A percentile compares a stretch with the other conserved stretches of the same genome.
phyloP scores from a whole-genome alignment of 2,113 vertebrate genomes.

The Chaetodon trifascialis region DNA sequence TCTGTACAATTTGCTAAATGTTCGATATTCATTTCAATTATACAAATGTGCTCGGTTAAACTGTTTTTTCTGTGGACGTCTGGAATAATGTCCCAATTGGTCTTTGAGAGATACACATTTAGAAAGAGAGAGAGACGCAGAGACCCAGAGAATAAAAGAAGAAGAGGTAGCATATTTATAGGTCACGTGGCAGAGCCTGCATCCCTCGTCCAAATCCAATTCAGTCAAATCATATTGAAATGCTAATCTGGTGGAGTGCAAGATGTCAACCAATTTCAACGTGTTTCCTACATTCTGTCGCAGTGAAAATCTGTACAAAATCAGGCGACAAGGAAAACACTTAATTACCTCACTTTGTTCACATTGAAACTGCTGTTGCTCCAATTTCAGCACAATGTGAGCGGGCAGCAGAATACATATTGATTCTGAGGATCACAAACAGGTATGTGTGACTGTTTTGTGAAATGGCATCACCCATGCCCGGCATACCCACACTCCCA shows the following conservation, averaged over 20 bases:
- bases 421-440: slow-evolving; percentile 68
- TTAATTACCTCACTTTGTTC: slow-evolving; percentile 75
- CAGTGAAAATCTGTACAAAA: slow-evolving; percentile 44
- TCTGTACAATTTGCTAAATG: slow-evolving; percentile 42
- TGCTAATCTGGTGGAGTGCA: slow-evolving; percentile 40
- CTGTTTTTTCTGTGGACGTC: not conserved
- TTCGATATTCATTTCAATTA: slow-evolving; percentile 52
- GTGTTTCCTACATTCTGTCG: slow-evolving; percentile 28
- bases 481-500: slow-evolving; percentile 41
- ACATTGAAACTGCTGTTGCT: slow-evolving; percentile 58
- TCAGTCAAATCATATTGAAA: slow-evolving; percentile 33
- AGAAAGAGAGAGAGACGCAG: not conserved
- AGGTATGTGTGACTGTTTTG: slow-evolving; percentile 59
- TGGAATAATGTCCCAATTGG: not conserved
- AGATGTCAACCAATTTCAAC: slow-evolving; percentile 30
- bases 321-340: slow-evolving; percentile 57
- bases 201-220: slow-evolving; percentile 11
- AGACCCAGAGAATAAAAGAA: not conserved
- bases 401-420: slow-evolving; percentile 67
- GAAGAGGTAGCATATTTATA: slow-evolving; percentile 2
- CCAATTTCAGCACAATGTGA: slow-evolving; percentile 63
- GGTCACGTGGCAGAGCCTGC: slow-evolving; percentile 1
- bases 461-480: slow-evolving; percentile 43
- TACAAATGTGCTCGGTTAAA: slow-evolving; percentile 14
- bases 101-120: not conserved